A percentile compares a stretch with the other conserved stretches of the same genome.
phyloP scores from a whole-genome alignment of 2,113 vertebrate species.

The Channa maculata region DNA sequence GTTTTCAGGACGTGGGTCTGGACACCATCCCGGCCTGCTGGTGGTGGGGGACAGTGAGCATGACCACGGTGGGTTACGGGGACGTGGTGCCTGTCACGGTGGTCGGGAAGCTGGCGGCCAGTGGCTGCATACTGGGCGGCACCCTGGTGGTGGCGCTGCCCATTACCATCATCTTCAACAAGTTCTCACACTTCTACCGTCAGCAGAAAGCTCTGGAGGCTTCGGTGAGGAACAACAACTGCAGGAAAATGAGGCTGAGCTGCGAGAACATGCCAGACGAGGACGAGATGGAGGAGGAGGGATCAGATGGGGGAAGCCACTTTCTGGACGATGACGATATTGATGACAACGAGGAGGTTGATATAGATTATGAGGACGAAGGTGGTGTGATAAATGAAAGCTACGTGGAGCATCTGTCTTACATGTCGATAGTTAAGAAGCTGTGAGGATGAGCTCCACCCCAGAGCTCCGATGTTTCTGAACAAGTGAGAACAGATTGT shows the following conservation, averaged over 20 bases:
- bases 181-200: constrained; percentile 98
- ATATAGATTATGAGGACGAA: constrained; percentile 59
- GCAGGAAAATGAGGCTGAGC: constrained; percentile 56
- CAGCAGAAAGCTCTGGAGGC: constrained; percentile 96
- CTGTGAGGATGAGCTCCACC: constrained; percentile 32
- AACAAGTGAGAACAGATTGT: too few species aligned
- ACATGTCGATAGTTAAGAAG: constrained; percentile 33
- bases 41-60: constrained; percentile 99
- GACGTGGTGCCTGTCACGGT: constrained; percentile 95
- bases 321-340: constrained; percentile 68
- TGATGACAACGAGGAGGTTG: constrained; percentile 56
- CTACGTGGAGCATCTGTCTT: constrained; percentile 73
- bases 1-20: constrained; percentile 86
- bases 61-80: constrained; percentile 97
- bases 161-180: constrained; percentile 99
- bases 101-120: constrained; percentile 93
- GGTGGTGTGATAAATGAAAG: constrained; percentile 79
- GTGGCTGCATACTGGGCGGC: constrained; percentile 95
- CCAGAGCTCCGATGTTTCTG: too few species aligned
- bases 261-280: constrained; percentile 42
- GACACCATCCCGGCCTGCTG: constrained; percentile 98
- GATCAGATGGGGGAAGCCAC: constrained; percentile 67
- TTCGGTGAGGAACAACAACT: constrained; percentile 89
- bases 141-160: constrained; percentile 96
- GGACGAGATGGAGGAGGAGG: constrained; percentile 47